Evolutionary conservation across 2,113 vertebrate species (phyloP).

Genomic region (Hystrix brachyura): DNA sequence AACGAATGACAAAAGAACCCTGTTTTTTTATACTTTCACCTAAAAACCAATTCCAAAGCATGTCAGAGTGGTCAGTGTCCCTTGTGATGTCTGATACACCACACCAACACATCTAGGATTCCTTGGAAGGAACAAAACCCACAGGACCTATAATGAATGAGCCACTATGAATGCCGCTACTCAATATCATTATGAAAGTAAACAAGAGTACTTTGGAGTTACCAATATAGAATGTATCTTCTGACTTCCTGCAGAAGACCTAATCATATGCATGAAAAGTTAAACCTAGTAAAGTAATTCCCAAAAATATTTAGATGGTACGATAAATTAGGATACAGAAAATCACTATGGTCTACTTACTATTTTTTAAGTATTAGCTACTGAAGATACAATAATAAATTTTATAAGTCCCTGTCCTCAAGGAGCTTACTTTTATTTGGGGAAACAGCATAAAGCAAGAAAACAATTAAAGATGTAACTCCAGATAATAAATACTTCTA

Average conservation of each 20-base stretch:
- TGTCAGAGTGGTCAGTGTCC: neutral
- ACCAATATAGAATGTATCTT: neutral
- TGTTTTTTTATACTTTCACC: neutral
- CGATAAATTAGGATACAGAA: neutral
- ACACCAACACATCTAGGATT: neutral
- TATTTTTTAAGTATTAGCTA: neutral
- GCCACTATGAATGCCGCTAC: neutral
- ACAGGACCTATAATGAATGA: neutral
- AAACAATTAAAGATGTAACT: neutral
- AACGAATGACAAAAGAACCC: neutral
- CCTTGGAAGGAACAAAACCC: neutral
- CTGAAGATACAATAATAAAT: neutral
- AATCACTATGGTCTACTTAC: neutral
- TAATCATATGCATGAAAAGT: neutral
- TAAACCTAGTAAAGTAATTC: neutral
- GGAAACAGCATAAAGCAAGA: neutral
- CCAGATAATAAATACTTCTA: neutral
- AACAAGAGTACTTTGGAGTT: neutral
- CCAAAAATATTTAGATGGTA: neutral
- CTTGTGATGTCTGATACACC: neutral
- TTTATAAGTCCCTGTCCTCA: neutral
- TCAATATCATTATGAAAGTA: neutral
- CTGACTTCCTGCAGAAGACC: neutral
- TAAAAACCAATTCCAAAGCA: slow-evolving; percentile 52
- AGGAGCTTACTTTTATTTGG: neutral